These are phyloP conservation scores for Watsonalla binaria DNA, from an alignment of 2,888 invertebrate genomes.

Conservation along the genomic window DNA sequence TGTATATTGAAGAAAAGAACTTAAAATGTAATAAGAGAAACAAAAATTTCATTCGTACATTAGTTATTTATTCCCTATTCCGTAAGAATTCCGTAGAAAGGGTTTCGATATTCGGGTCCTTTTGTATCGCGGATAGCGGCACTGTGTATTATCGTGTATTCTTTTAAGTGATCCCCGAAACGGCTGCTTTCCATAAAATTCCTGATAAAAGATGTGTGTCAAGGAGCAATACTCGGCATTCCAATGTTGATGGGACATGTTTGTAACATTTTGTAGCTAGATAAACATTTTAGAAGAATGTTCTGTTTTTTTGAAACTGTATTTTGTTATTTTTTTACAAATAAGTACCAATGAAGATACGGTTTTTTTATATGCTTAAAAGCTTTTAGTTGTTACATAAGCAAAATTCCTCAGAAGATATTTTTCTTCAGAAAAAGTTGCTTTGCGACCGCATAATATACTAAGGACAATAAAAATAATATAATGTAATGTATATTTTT, in stretches of 20 bases:
- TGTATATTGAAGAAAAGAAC: too few relatives aligned
- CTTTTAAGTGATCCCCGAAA: slow-evolving; percentile 55
- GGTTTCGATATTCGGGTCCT: slow-evolving; percentile 18
- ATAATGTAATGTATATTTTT: too few relatives aligned
- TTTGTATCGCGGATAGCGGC: slow-evolving; percentile 18
- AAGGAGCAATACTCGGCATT: slow-evolving; percentile 36
- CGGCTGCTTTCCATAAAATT: slow-evolving; percentile 61
- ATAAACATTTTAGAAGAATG: not conserved
- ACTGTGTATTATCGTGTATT: slow-evolving; percentile 41
- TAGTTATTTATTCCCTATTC: slow-evolving; percentile 2
- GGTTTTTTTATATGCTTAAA: too few relatives aligned
- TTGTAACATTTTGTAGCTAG: slow-evolving; percentile 1
- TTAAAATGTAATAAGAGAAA: not conserved
- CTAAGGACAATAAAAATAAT: too few relatives aligned
- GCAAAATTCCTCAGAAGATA: too few relatives aligned
- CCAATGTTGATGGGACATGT: slow-evolving; percentile 16
- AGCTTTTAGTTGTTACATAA: too few relatives aligned
- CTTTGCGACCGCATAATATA: too few relatives aligned
- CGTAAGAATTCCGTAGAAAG: not conserved
- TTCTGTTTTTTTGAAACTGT: not conserved
- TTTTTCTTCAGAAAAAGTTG: too few relatives aligned
- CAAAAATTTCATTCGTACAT: not conserved
- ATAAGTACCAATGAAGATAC: too few relatives aligned
- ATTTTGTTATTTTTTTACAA: too few relatives aligned
- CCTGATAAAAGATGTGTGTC: slow-evolving; percentile 57